Percentiles rank a stretch among this genome's conserved stretches.
These are phyloP conservation scores for Periophthalmus magnuspinnatus DNA, from an alignment of 2,797 vertebrate genomes.

Conservation along the genomic window DNA sequence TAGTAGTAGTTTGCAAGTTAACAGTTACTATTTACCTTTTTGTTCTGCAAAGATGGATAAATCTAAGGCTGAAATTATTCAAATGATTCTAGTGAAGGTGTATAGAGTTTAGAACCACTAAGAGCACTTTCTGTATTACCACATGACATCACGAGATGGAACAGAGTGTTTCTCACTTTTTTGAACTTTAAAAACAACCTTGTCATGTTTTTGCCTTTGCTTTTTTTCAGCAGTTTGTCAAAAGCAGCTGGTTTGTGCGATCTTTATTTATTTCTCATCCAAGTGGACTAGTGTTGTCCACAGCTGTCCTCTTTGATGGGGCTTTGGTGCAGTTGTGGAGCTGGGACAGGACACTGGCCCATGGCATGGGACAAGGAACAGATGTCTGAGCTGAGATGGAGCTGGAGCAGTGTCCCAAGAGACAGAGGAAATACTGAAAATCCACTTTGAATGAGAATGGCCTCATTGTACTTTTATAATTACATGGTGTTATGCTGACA, in stretches of 20 bases:
- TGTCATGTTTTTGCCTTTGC: not conserved
- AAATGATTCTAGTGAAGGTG: no score
- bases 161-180: no score
- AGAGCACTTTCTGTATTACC: no score
- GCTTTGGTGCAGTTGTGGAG: conserved; percentile 51
- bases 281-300: conserved; percentile 40
- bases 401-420: conserved; percentile 22
- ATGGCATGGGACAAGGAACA: conserved; percentile 59
- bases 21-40: no score
- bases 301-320: conserved; percentile 72
- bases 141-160: no score
- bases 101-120: no score
- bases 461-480: conserved; percentile 33
- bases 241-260: conserved; percentile 3
- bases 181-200: not conserved
- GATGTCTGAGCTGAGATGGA: conserved; percentile 55
- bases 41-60: no score
- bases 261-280: conserved; percentile 36
- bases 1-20: no score
- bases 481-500: conserved; percentile 50
- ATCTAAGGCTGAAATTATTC: no score
- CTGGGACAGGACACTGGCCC: conserved; percentile 35
- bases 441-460: conserved; percentile 10
- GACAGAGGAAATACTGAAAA: conserved; percentile 4
- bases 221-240: not conserved